Evolutionary conservation across 2,888 invertebrate genomes (phyloP).

Genomic region (Stomorhina lunata): DNA sequence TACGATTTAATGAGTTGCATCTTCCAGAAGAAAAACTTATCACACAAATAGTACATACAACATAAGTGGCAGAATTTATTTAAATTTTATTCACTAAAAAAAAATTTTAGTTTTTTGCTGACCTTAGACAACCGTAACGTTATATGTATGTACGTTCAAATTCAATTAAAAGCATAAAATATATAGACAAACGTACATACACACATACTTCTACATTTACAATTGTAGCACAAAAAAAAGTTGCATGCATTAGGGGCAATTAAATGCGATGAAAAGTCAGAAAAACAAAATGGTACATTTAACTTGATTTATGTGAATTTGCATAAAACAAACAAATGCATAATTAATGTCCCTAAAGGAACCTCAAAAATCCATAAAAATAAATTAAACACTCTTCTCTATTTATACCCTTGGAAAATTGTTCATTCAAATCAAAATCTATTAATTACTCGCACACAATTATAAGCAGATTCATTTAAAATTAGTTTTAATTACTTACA

Average conservation of each 20-base stretch:
- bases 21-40: conserved; percentile 19
- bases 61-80: neutral
- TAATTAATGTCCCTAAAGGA: conserved; percentile 67
- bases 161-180: conserved; percentile 38
- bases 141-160: neutral
- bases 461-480: neutral
- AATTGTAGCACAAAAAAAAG: conserved; percentile 69
- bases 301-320: conserved; percentile 75
- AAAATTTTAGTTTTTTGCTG: conserved; percentile 32
- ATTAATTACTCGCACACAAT: neutral
- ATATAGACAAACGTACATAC: neutral
- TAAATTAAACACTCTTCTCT: neutral
- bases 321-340: conserved; percentile 72
- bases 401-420: conserved; percentile 16
- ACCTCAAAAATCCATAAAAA: conserved; percentile 14
- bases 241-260: conserved; percentile 71
- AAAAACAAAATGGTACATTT: conserved; percentile 70
- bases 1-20: conserved; percentile 58
- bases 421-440: neutral
- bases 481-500: neutral
- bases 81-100: neutral
- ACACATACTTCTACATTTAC: neutral
- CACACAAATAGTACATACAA: neutral
- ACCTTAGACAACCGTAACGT: conserved; percentile 45
- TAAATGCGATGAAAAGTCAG: conserved; percentile 65